Evolutionary conservation across 2,113 vertebrate species (phyloP).

Genomic region (Tychaedon coryphoeus): DNA sequence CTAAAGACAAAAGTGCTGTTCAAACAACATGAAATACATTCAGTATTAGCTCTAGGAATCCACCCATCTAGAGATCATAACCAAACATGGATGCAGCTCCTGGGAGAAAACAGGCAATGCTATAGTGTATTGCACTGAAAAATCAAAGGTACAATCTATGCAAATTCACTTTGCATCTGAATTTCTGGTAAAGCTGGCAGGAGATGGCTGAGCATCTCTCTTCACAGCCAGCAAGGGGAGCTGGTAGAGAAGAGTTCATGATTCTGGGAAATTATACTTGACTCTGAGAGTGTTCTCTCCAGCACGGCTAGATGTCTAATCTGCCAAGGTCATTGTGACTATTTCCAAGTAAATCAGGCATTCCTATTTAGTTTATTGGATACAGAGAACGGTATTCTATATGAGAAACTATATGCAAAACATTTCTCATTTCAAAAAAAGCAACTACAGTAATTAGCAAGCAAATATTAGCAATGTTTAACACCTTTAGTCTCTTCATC

Average conservation of each 20-base stretch:
- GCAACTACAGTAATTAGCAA: background rate
- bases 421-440: background rate
- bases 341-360: background rate
- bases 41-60: background rate
- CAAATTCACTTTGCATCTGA: background rate
- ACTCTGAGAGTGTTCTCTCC: fast-evolving
- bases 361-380: background rate
- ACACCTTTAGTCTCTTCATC: background rate
- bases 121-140: background rate
- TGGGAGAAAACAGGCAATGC: background rate
- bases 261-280: background rate
- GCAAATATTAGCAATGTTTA: background rate
- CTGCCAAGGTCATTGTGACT: background rate
- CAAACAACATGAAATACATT: background rate
- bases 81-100: background rate
- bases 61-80: background rate
- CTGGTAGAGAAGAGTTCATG: background rate
- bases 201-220: background rate
- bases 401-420: background rate
- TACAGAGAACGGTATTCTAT: background rate
- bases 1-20: background rate
- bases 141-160: background rate
- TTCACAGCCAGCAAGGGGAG: background rate
- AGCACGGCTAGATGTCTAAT: background rate
- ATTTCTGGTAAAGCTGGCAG: no score